Base-by-base conservation (phyloP, 2,888 invertebrate species). In the Cantharis rufa region DNA sequence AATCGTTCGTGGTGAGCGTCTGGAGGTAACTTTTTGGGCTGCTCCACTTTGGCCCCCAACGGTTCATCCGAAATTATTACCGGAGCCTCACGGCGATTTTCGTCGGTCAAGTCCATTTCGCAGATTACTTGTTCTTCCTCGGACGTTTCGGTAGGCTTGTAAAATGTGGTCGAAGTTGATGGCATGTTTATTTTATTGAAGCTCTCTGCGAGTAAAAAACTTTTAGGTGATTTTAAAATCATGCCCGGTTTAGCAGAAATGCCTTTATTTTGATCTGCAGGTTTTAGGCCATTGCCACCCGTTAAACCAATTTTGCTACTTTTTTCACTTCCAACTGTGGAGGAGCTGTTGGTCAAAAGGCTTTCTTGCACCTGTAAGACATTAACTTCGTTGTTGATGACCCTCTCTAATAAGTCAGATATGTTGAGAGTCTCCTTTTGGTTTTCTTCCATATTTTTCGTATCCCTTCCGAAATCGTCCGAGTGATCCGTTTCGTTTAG, bases 71-170 rank as follows among this genome's bases (percentile, higher is more conserved):
- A 13, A 15, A 18, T 9, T 2, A 13, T 5, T 13, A 3, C 21
- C 16, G 21, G 7, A 1, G n/a, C 21, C 9, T 66, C 18, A 18
- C 18, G 0, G 10, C 4, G 64, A 5, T 5, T 24, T 66, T 66
- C 64, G 3, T 24, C 2, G 1, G 64, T 66, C 24, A 75, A 63
- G 24, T 75, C 62, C 5, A 71, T 7, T n/a, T 69, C 21, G 11
- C 69, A 16, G 15, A 75, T 66, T 10, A 75, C 10, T 28, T 18
- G 63, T 72, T 75, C 75, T 15, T 75, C 71, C 1, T 71, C 71
- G 1, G 71, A 69, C 3, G 62, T 69, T 28, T 18, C 48, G 15
- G 21, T 24, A 3, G 15, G 18, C 15, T 62, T 62, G 13, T 18
- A 15, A 48, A 15, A 21, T 2, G 13, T 62, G 1, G 72, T 1